Evolutionary conservation across 1,140 invertebrate species (phyloP), one percentile per base, ranked within the genome.

Genomic region (Charaxes varanes): DNA sequence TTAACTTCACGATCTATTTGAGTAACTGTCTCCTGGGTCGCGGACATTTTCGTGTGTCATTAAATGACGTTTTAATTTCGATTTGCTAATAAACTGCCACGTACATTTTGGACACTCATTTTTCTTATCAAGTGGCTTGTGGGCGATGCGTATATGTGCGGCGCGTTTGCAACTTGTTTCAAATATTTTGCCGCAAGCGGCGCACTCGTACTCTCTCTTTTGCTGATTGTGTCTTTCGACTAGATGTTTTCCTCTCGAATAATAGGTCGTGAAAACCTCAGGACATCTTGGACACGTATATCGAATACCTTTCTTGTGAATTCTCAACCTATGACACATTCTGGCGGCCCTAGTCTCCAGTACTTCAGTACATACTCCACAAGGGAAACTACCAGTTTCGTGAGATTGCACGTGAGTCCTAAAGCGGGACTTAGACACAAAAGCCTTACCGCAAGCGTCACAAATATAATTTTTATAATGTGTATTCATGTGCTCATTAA

Each of bases 331-430:
- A 31, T 82, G 78, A 27, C 57, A 59, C 37, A 62, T 65, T 22
- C 78, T 54, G 23, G 68, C 57, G 0, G 59, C 66, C 34, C 71
- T 58, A 1, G 78, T 84, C 1, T 80, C 65, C 57, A 87, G 92
- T 1, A 88, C 86, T 53, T 94, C 94, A 6, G 84, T 85, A 62
- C 94, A 96, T n/a, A 90, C 86, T 30, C 92, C 90, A 63, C 94
- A 96, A 38, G 91, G 88, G 62, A 93, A 94, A 12, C 12, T 62
- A 1, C 76, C 76, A 2, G 53, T 58, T 42, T 83, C 74, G 7
- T 91, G 89, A 3, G 87, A 86, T 50, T 88, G 86, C 1, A 86
- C 65, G 35, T 88, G 87, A 6, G 78, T 83, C 12, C 87, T 82
- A 41, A 88, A 85, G 15, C 86, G 67, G 5, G 86, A 85, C 47